phyloP scores from a whole-genome alignment of 2,113 vertebrate genomes.

The Oncorhynchus nerka region DNA sequence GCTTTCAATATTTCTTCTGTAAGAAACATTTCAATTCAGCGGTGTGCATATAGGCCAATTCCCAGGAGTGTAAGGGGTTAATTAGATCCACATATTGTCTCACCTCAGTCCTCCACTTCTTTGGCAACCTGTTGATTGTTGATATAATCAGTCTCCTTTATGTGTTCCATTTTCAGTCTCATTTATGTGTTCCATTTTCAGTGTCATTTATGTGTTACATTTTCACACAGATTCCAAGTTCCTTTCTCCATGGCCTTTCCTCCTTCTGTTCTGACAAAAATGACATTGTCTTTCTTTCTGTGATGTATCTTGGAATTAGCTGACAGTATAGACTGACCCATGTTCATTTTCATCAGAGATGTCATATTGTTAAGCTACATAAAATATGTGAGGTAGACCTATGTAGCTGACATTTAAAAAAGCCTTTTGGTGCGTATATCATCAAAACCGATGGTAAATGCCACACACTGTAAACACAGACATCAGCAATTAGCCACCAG shows the following conservation, averaged over 20 bases:
- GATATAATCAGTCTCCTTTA: conserved; percentile 39
- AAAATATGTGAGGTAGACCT: background rate
- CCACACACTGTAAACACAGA: background rate
- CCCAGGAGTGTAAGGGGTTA: conserved; percentile 11
- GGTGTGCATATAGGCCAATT: no score
- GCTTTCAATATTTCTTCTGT: no score
- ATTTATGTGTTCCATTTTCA: background rate
- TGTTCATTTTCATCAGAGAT: conserved; percentile 14
- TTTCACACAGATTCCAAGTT: background rate
- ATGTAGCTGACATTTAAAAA: no score
- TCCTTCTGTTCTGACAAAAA: conserved; percentile 1
- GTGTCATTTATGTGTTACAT: background rate
- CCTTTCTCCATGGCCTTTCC: background rate
- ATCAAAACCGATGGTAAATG: no score
- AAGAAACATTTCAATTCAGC: no score
- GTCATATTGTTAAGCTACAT: conserved; percentile 7
- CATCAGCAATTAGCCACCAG: background rate
- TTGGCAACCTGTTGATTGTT: conserved; percentile 47
- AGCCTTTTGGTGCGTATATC: no score
- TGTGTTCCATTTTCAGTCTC: conserved; percentile 13
- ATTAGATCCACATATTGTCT: conserved; percentile 52
- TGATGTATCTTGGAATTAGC: conserved; percentile 11
- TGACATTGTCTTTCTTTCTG: conserved; percentile 6
- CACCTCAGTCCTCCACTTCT: conserved; percentile 36
- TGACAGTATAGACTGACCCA: conserved; percentile 10